Evolutionary conservation across 2,797 vertebrate species (phyloP).

Genomic region (Hemibagrus guttatus): DNA sequence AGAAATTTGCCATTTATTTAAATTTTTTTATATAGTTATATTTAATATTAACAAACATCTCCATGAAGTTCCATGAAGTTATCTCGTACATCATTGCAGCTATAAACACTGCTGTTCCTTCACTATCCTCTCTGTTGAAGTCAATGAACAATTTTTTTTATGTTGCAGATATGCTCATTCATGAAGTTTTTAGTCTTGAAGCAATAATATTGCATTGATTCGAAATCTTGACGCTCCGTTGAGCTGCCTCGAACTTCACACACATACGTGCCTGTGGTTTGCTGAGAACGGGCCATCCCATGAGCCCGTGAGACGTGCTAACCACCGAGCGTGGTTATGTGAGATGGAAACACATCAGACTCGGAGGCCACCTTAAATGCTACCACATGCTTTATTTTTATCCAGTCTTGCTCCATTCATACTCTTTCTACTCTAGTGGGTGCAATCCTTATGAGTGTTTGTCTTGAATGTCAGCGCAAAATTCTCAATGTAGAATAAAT

Average conservation of each 20-base stretch:
- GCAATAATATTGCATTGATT: not conserved
- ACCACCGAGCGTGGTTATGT: conserved; percentile 55
- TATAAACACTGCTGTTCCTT: not conserved
- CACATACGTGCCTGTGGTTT: conserved; percentile 43
- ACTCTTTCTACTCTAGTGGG: not conserved
- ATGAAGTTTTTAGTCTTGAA: not conserved
- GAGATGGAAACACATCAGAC: conserved; percentile 68
- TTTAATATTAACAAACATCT: not conserved
- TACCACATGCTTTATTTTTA: conserved; percentile 76
- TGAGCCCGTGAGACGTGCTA: conserved; percentile 51
- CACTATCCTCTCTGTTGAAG: not conserved
- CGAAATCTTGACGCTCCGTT: not conserved
- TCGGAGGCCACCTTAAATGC: conserved; percentile 67
- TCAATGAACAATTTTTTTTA: not conserved
- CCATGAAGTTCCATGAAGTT: not conserved
- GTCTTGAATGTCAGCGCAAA: not conserved
- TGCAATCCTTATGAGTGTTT: not conserved
- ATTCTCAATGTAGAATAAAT: not conserved
- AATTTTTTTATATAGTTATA: not conserved
- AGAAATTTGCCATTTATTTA: too few species aligned
- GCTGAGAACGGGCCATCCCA: conserved; percentile 61
- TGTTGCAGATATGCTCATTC: not conserved
- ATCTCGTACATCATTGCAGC: not conserved
- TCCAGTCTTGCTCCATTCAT: conserved; percentile 47
- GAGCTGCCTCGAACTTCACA: not conserved